These are phyloP conservation scores for Alexandromys fortis DNA, from an alignment of 2,113 vertebrate genomes.

Conservation along the genomic window DNA sequence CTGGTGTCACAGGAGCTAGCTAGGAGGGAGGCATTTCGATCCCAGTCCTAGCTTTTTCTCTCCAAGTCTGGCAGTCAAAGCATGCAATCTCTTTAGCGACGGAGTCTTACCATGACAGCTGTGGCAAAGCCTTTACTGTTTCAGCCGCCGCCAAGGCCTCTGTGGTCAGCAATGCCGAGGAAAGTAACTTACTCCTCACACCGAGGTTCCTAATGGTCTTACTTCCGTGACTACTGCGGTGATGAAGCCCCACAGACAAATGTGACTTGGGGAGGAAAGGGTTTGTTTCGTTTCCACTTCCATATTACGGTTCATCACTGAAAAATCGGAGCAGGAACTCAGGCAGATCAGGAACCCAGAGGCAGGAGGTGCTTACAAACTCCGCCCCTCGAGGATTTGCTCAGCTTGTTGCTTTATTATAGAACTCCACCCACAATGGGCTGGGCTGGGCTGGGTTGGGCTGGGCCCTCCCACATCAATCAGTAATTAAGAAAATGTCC, in stretches of 20 bases:
- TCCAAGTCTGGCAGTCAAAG: not conserved
- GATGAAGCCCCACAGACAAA: not conserved
- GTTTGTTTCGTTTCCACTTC: not conserved
- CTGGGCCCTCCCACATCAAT: not conserved
- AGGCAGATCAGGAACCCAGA: not conserved
- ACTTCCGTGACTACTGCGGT: not conserved
- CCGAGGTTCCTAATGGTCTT: not conserved
- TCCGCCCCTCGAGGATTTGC: not conserved
- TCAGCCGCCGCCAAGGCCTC: not conserved
- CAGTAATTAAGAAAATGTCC: not conserved
- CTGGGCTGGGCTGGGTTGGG: not conserved
- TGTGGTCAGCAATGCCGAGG: not conserved
- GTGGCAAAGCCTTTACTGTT: not conserved
- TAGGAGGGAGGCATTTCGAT: not conserved
- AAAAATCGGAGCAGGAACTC: not conserved
- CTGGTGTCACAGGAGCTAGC: not conserved
- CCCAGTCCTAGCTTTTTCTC: not conserved
- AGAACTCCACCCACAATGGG: not conserved
- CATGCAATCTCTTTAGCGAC: not conserved
- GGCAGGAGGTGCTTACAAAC: not conserved
- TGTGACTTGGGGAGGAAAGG: not conserved
- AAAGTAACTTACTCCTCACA: no score
- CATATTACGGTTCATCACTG: not conserved
- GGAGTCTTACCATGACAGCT: not conserved
- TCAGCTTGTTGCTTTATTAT: not conserved